A percentile compares a stretch with the other conserved stretches of the same genome.
phyloP scores from a whole-genome alignment of 1,140 invertebrate genomes.

The Tenebrio molitor region DNA sequence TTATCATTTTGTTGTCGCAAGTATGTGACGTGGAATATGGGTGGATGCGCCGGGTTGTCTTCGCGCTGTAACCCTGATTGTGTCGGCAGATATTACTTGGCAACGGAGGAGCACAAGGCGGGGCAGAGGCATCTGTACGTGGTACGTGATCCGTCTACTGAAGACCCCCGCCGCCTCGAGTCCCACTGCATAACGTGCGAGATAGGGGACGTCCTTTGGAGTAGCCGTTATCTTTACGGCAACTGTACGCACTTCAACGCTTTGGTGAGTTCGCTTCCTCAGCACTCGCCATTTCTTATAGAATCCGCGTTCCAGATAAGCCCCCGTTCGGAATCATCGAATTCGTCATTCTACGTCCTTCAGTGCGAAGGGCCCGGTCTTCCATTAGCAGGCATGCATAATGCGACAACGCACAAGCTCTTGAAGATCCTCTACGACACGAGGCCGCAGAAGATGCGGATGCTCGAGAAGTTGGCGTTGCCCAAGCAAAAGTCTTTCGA shows the following conservation, averaged over 20 bases:
- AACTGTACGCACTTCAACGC: conserved; percentile 87
- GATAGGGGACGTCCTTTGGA: conserved; percentile 77
- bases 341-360: conserved; percentile 80
- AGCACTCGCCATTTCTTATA: conserved; percentile 3
- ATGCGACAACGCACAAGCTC: conserved; percentile 77
- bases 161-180: conserved; percentile 78
- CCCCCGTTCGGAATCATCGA: conserved; percentile 55
- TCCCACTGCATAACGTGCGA: conserved; percentile 87
- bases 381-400: conserved; percentile 83
- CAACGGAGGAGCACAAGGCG: conserved; percentile 82
- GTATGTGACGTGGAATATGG: too few species aligned
- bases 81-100: conserved; percentile 70
- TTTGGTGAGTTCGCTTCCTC: conserved; percentile 67
- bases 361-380: conserved; percentile 85
- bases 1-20: too few species aligned
- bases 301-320: conserved; percentile 49
- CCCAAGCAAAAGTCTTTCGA: conserved; percentile 82
- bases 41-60: conserved; percentile 2
- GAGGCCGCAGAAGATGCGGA: conserved; percentile 74
- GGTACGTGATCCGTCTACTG: conserved; percentile 77
- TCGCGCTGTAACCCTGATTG: conserved; percentile 4
- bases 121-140: conserved; percentile 90
- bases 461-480: conserved; percentile 79
- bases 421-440: conserved; percentile 82
- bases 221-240: conserved; percentile 79